These are phyloP conservation scores for Nomada ruficornis DNA, from an alignment of 2,888 invertebrate species.

Conservation along the genomic window DNA sequence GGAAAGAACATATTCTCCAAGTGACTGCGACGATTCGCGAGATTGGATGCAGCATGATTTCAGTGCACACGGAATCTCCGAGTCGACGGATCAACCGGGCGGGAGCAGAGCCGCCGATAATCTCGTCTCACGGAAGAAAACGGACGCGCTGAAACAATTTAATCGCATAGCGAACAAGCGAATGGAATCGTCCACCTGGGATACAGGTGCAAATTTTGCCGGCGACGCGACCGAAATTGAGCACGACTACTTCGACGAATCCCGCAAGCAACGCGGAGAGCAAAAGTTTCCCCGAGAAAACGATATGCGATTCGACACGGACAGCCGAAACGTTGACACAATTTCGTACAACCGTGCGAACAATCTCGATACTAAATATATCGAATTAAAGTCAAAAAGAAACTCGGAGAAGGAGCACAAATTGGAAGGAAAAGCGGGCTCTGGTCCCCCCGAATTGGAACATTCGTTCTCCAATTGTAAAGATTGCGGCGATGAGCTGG, in stretches of 20 bases:
- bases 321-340: not conserved
- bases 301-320: not conserved
- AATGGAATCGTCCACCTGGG: too few species aligned
- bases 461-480: conserved; percentile 23
- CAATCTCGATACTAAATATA: not conserved
- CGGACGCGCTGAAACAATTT: not conserved
- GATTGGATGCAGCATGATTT: conserved; percentile 32
- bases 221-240: not conserved
- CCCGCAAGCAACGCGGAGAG: conserved; percentile 23
- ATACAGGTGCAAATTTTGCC: not conserved
- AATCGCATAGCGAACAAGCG: not conserved
- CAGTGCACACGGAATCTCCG: not conserved
- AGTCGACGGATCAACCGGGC: not conserved
- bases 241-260: conserved; percentile 2
- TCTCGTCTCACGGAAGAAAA: too few species aligned
- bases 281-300: conserved; percentile 18
- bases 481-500: not conserved
- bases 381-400: conserved; percentile 4
- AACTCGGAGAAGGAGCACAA: conserved; percentile 6
- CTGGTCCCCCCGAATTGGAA: not conserved
- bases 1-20: conserved; percentile 20
- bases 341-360: not conserved
- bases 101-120: not conserved
- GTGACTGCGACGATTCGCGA: conserved; percentile 10
- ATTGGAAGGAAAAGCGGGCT: not conserved